Evolutionary conservation across 1,140 invertebrate species (phyloP).

Genomic region (Eufriesea mexicana): DNA sequence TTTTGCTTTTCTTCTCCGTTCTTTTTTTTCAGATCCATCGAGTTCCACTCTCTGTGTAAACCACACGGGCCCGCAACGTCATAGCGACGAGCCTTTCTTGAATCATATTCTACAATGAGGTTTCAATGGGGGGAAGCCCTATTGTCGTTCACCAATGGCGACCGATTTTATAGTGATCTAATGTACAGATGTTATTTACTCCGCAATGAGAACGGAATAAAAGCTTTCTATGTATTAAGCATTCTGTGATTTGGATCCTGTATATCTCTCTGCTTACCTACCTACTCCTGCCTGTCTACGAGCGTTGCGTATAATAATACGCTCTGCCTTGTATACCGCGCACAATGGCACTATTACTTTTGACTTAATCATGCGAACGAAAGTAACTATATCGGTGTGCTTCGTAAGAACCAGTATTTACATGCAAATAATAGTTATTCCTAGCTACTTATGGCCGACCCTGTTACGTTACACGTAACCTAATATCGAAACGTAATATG

Average conservation of each 20-base stretch:
- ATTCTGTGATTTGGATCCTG: constrained; percentile 71
- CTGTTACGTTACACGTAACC: not conserved
- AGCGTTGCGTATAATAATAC: constrained; percentile 14
- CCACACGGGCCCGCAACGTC: constrained; percentile 60
- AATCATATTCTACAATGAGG: constrained; percentile 77
- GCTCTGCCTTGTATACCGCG: not conserved
- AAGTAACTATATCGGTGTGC: constrained; percentile 29
- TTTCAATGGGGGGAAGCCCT: constrained; percentile 75
- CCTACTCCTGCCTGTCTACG: constrained; percentile 26
- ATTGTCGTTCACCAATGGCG: constrained; percentile 78
- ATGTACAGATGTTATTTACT: constrained; percentile 82
- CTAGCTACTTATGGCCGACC: not conserved
- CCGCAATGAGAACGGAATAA: constrained; percentile 80
- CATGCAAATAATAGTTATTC: constrained; percentile 2
- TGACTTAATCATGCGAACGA: constrained; percentile 36
- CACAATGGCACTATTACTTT: constrained; percentile 43
- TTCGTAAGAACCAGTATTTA: constrained; percentile 6
- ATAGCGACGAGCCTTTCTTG: constrained; percentile 78
- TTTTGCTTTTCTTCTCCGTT: constrained; percentile 10
- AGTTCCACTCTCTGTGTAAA: constrained; percentile 41
- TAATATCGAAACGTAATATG: not conserved
- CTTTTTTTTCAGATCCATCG: constrained; percentile 32
- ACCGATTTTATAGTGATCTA: constrained; percentile 81
- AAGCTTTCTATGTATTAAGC: constrained; percentile 74
- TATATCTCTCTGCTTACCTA: constrained; percentile 63